Base-by-base conservation (phyloP, 2,797 vertebrate genomes). In the Gymnodraco acuticeps region DNA sequence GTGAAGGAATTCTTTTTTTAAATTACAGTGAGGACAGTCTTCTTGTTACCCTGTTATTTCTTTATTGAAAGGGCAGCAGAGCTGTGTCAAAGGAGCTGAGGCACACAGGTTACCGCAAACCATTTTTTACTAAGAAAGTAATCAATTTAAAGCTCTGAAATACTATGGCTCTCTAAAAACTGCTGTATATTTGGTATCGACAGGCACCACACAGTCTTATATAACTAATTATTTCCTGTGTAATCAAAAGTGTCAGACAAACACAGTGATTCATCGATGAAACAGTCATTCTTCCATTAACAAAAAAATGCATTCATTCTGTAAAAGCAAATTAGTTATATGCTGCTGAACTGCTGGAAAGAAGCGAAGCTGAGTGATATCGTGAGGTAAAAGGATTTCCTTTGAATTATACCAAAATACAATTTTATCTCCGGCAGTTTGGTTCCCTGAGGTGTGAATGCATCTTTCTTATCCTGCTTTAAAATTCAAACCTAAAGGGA, bases 301-400 rank as follows among this genome's bases (percentile, higher is more conserved):
- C 5, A 0, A 43, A 59, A 10, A 11, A 60, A 71, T 43, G 58
- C 4, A 14, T n/a, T 68, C 48, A 59, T 60, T 64, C 3, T 58
- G 45, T 58, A 52, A 38, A 31, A 52, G 53, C 1, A 9, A 75
- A 72, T 78, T 15, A 70, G 62, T 62, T 52, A 54, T 74, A 75
- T 81, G 62, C 65, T 45, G 23, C 50, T 65, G 65, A 59, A 79
- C 68, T n/a, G 64, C 7, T 14, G 54, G 14, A 45, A 27, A 64
- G 80, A 78, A 65, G 81, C 51, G 58, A 62, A 53, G 70, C 73
- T 76, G 69, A 85, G 73, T 85, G 76, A 81, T 64, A 64, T 65
- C 10, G 62, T 59, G 55, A 77, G 48, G 38, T 66, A 71, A 83
- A 71, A 80, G 60, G 50, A 81, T 84, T 83, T 75, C 61, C 17